Evolutionary conservation across 2,113 vertebrate species (phyloP), one percentile per base, ranked within the genome.

Genomic region (Pampusana beccarii): DNA sequence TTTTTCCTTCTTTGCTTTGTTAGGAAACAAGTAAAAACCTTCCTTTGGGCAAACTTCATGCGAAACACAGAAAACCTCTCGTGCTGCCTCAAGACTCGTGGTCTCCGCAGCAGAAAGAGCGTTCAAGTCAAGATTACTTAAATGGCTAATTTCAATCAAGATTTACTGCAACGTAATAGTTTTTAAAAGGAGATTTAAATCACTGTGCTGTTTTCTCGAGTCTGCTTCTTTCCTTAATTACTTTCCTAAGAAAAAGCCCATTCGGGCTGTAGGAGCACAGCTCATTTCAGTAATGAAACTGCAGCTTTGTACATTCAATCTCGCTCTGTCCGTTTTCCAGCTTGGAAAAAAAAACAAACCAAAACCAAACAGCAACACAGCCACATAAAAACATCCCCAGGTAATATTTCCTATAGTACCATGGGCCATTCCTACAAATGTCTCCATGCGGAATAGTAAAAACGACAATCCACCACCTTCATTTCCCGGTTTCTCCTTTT

Each of bases 241-340:
- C 74, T 93, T 90, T 90, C 33, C 71, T 74, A 70, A 78, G 24
- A 73, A 88, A 92, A 96, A 88, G 34, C 21, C 67, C 60, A 64
- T 92, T 94, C 79, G 66, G 40, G 83, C 67, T 78, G 14, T 9
- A 10, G 38, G 17, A 88, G 54, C 46, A 31, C 19, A 77, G 64
- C 31, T 66, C 54, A 61, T 91, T 92, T 86, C 88, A 44, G 44
- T 86, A 90, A 93, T 36, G 72, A 94, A 93, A 74, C 2, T 58
- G 42, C 64, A 88, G 69, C 44, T 54, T 33, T 51, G 29, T 60
- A 51, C 42, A 20, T 51, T 54, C 64, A 73, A 51, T 80, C 75
- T 46, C 85, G 50, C 20, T 40, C 67, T 65, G 40, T 31, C 60
- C 51, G 21, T 80, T 83, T 91, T 44, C 81, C 33, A 92, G 23